Evolutionary conservation across 1,140 invertebrate genomes (phyloP), one percentile per base, ranked within the genome.

Genomic region (Papilio helenus): DNA sequence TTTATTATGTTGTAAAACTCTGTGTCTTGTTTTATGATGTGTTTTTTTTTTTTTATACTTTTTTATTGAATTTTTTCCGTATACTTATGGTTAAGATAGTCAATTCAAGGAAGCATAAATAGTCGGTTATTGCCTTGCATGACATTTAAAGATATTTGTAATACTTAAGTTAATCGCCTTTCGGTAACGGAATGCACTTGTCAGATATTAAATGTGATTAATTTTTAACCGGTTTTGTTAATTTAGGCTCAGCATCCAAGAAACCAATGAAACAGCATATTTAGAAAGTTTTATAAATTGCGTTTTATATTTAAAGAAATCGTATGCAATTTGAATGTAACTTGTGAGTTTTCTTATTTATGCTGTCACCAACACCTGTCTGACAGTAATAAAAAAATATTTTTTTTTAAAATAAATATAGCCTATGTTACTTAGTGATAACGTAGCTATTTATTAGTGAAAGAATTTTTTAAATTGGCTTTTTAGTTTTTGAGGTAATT

Each of bases 251-350:
- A 55, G 5, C 51, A 20, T 55, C 51, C 5, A 68, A 14, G 23
- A 29, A 65, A 68, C 26, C 58, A 61, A 29, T 14, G 51, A 20
- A 68, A 68, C 61, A 4, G 61, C 61, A 68, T 68, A 34, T 68
- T 68, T 34, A 68, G 61, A 68, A 34, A 68, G 61, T 34, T 34
- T 68, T 68, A 68, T 55, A n/a, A 55, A 9, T 68, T 5, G 26
- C 12, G 4, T 65, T 2, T 55, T 55, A 18, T 18, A 8, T 55
- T 55, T 20, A 20, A 51, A 51, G 4, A n/a, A 14, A 2, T 55
- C 18, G 18, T 55, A 55, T 18, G 8, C n/a, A 55, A 7, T 39
- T 20, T 55, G 16, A n/a, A 51, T 18, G 14, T 7, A 20, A 55
- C 1, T 55, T 4, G 34, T 7, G 0, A 8, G n/a, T 8, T 55